Evolutionary conservation across 2,113 vertebrate genomes (phyloP).

Genomic region (Benitochromis conjunctus): DNA sequence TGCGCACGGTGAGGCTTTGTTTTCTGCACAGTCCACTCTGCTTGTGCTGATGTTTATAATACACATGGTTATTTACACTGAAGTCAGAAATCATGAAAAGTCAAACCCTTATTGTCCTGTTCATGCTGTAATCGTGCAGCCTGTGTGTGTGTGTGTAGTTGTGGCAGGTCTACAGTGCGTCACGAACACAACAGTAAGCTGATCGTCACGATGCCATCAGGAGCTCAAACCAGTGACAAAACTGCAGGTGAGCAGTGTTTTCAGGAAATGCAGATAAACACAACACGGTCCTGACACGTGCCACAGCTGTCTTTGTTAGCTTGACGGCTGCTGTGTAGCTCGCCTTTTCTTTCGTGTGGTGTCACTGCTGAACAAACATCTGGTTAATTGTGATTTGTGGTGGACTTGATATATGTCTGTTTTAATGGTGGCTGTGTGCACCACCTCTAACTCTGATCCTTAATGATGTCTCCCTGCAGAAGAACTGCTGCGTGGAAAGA

Average conservation of each 20-base stretch:
- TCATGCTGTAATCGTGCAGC: background rate
- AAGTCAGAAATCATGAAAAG: no score
- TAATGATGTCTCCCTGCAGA: conserved; percentile 37
- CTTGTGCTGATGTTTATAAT: background rate
- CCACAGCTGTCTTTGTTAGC: background rate
- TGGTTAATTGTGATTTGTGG: background rate
- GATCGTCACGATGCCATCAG: conserved; percentile 76
- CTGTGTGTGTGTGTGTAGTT: conserved; percentile 58
- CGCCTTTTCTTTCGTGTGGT: background rate
- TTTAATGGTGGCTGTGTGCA: background rate
- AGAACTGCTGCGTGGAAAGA: conserved; percentile 74
- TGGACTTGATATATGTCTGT: background rate
- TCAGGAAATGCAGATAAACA: background rate
- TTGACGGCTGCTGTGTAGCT: background rate
- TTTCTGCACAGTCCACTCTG: background rate
- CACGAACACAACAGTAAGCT: conserved; percentile 94
- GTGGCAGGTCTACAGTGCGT: conserved; percentile 75
- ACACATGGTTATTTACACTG: background rate
- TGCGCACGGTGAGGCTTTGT: no score
- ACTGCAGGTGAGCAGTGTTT: conserved; percentile 28
- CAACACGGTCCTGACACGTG: background rate
- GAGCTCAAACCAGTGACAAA: background rate
- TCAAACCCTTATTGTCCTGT: background rate
- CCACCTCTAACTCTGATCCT: background rate
- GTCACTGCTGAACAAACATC: background rate